A percentile compares a stretch with the other conserved stretches of the same genome.
These are phyloP conservation scores for Synaphobranchus kaupii DNA, from an alignment of 2,797 vertebrate genomes.

Conservation along the genomic window DNA sequence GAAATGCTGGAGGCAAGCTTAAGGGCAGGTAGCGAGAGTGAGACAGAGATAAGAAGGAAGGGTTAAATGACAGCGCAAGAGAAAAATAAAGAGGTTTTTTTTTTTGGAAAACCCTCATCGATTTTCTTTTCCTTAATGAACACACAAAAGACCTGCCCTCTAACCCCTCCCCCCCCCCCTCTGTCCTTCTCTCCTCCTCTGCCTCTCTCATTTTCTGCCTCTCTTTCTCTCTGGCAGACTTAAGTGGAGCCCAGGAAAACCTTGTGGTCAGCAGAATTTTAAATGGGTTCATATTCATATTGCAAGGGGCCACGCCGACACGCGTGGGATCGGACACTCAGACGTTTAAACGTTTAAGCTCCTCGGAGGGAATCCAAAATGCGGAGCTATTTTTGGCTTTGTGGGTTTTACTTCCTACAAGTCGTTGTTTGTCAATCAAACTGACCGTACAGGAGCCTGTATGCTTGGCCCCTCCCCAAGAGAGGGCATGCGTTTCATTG, in stretches of 20 bases:
- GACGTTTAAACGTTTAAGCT: conserved; percentile 4
- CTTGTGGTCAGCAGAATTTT: not conserved
- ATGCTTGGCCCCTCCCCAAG: not conserved
- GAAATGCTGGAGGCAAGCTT: not conserved
- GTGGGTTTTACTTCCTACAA: not conserved
- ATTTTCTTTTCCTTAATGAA: not conserved
- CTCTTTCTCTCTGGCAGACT: not conserved
- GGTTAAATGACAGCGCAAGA: not conserved
- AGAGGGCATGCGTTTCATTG: not conserved
- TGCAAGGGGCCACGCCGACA: not conserved
- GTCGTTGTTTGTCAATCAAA: not conserved
- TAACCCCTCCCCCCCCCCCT: not conserved
- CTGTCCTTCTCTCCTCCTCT: not conserved
- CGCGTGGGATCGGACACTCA: not conserved
- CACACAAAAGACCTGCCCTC: not conserved
- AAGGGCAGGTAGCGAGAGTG: not conserved
- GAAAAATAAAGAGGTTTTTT: not conserved
- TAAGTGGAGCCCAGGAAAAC: not conserved
- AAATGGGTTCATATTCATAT: not conserved
- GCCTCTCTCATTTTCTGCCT: not conserved
- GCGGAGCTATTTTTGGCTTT: not conserved
- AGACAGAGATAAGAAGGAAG: not conserved
- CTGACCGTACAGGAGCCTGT: not conserved
- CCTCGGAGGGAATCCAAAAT: not conserved
- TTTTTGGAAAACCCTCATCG: not conserved